phyloP scores from a whole-genome alignment of 2,888 invertebrate species.

The Ormia ochracea region DNA sequence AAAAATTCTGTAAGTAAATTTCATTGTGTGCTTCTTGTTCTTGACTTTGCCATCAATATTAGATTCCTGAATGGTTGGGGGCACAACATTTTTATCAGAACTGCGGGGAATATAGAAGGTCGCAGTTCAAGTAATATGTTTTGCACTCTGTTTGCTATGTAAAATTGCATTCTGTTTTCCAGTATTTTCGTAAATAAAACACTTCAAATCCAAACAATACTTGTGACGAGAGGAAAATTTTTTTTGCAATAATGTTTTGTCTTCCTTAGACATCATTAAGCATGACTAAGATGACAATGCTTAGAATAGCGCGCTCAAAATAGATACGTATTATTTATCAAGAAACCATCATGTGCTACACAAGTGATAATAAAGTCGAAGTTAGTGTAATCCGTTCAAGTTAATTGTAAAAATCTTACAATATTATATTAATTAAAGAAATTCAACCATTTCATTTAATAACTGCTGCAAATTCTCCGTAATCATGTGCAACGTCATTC shows the following conservation, averaged over 20 bases:
- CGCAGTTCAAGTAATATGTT: neutral
- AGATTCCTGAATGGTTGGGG: no score
- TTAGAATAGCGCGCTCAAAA: slow-evolving; percentile 3
- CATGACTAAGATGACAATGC: slow-evolving; percentile 47
- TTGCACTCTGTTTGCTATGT: neutral
- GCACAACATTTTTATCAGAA: neutral
- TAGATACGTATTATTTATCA: neutral
- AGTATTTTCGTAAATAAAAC: slow-evolving; percentile 31
- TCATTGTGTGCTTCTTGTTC: no score
- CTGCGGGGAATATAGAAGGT: neutral
- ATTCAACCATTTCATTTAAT: no score
- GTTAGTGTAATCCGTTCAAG: neutral
- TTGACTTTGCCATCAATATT: no score
- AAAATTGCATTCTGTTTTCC: slow-evolving; percentile 13
- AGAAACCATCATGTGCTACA: neutral
- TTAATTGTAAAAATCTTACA: neutral
- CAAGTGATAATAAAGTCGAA: neutral
- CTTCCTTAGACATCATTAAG: slow-evolving; percentile 58
- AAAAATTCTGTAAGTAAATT: no score
- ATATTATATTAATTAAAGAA: no score
- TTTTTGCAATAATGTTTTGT: slow-evolving; percentile 55
- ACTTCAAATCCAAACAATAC: slow-evolving; percentile 29
- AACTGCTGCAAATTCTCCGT: no score
- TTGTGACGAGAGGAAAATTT: slow-evolving; percentile 14
- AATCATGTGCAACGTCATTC: no score